Percentiles rank a stretch among this genome's conserved stretches.
These are phyloP conservation scores for Andrena praecox DNA, from an alignment of 2,888 invertebrate genomes.

Conservation along the genomic window DNA sequence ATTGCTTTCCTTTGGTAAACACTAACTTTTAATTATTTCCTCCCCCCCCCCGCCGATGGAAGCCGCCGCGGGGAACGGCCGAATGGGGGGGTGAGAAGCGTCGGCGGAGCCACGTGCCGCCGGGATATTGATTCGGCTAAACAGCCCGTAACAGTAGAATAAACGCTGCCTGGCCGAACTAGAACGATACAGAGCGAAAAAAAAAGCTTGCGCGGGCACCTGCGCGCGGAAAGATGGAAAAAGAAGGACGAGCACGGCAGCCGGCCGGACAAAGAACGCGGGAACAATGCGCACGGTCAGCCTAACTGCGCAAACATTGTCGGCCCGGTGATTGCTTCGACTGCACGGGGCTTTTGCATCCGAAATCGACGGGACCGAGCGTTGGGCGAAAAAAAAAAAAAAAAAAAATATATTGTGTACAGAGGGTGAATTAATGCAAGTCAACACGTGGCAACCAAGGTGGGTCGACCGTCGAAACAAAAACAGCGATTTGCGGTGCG, in stretches of 20 bases:
- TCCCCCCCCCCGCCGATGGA: constrained; percentile 40
- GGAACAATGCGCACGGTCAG: constrained; percentile 69
- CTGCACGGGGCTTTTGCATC: constrained; percentile 75
- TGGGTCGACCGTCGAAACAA: constrained; percentile 50
- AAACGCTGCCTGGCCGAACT: constrained; percentile 62
- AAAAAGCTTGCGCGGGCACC: constrained; percentile 16
- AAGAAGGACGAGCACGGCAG: background rate
- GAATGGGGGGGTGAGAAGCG: constrained; percentile 14
- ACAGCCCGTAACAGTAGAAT: constrained; percentile 75
- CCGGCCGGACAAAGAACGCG: constrained; percentile 35
- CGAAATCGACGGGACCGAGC: constrained; percentile 57
- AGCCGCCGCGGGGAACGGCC: background rate
- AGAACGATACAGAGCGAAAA: constrained; percentile 58
- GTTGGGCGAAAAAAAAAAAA: constrained; percentile 42
- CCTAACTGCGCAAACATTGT: constrained; percentile 79
- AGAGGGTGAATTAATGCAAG: constrained; percentile 71
- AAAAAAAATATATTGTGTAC: constrained; percentile 68
- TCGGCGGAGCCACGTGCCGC: constrained; percentile 49
- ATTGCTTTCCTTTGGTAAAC: constrained; percentile 80
- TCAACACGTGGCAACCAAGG: constrained; percentile 52
- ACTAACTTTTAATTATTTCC: constrained; percentile 80
- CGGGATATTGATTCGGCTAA: constrained; percentile 74
- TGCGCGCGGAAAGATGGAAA: constrained; percentile 37
- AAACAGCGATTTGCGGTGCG: constrained; percentile 54
- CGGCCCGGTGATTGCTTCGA: constrained; percentile 79